phyloP scores from a whole-genome alignment of 2,888 invertebrate genomes.

The Athripsodes cinereus region DNA sequence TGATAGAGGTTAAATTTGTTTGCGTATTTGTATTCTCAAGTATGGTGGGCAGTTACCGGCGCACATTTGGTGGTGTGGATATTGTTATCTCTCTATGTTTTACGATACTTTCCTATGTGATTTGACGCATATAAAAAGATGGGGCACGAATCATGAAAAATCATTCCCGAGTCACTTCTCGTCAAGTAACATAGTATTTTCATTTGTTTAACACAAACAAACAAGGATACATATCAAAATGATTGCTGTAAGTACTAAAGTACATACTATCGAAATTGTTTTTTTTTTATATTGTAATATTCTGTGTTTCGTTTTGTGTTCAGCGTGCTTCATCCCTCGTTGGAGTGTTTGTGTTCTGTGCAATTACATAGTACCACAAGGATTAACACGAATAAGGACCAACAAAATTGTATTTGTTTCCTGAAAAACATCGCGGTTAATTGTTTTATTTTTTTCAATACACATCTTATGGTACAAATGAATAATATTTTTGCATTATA shows the following conservation, averaged over 20 bases:
- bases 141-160: constrained; percentile 23
- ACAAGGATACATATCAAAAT: constrained; percentile 16
- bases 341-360: too few species aligned
- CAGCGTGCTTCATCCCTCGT: too few species aligned
- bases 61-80: constrained; percentile 20
- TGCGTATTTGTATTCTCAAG: background rate
- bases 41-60: constrained; percentile 12
- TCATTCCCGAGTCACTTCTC: constrained; percentile 26
- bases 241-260: constrained; percentile 11
- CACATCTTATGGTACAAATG: too few species aligned
- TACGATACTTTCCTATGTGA: constrained; percentile 26
- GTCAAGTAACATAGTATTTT: constrained; percentile 14
- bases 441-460: too few species aligned
- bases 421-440: too few species aligned
- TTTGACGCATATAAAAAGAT: constrained; percentile 28
- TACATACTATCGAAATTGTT: too few species aligned
- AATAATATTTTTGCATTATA: too few species aligned
- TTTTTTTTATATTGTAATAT: too few species aligned
- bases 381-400: too few species aligned
- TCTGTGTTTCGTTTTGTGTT: too few species aligned
- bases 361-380: too few species aligned
- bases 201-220: background rate
- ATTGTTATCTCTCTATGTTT: constrained; percentile 17
- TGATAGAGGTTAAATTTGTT: background rate
- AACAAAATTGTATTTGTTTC: too few species aligned